Evolutionary conservation across 2,113 vertebrate species (phyloP).

Genomic region (Calidris pygmaea): DNA sequence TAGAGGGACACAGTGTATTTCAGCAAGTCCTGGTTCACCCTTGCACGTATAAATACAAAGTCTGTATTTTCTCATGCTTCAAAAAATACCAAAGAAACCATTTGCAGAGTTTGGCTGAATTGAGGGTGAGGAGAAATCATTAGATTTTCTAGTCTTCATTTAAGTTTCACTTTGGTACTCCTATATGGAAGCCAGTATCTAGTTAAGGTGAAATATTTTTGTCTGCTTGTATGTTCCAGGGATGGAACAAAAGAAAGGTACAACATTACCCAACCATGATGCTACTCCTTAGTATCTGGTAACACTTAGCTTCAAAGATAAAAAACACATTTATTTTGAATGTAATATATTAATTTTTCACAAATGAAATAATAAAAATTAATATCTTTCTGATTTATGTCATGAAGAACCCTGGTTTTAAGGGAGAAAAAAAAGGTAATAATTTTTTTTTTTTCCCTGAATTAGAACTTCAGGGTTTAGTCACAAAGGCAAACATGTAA

Average conservation of each 20-base stretch:
- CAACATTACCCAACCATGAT: neutral
- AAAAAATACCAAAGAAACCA: neutral
- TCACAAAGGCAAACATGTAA: neutral
- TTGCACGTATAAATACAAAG: neutral
- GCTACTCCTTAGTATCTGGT: neutral
- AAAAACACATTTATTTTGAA: neutral
- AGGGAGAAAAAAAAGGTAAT: rapidly evolving
- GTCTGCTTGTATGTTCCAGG: rapidly evolving
- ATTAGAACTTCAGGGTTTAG: neutral
- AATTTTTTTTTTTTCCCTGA: neutral
- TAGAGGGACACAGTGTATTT: neutral
- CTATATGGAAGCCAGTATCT: neutral
- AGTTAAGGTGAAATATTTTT: neutral
- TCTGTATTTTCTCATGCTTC: neutral
- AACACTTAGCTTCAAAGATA: neutral
- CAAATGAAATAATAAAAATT: neutral
- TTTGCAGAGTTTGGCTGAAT: neutral
- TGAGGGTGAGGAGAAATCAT: neutral
- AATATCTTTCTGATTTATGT: neutral
- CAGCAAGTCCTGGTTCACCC: neutral
- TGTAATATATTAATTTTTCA: neutral
- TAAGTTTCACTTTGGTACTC: neutral
- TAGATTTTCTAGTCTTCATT: neutral
- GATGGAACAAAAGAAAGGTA: neutral
- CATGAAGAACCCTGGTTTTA: neutral